Evolutionary conservation across 2,797 vertebrate species (phyloP).

Genomic region (Ammospiza maritima): DNA sequence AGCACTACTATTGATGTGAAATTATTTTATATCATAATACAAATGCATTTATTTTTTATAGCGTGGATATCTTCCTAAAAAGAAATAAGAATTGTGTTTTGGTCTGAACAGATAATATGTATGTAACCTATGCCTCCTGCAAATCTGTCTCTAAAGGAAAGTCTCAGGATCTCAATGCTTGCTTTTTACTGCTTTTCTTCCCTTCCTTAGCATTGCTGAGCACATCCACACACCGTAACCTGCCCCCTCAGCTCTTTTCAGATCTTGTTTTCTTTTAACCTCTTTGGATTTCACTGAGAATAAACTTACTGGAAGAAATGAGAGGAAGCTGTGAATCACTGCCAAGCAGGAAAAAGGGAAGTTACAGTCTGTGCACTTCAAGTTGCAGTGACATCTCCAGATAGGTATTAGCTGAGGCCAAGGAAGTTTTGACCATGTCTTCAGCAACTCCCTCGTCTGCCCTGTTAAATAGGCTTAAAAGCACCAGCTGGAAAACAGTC

Average conservation of each 20-base stretch:
- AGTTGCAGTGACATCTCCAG: background rate
- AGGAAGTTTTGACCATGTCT: background rate
- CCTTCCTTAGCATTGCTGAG: background rate
- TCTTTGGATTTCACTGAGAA: background rate
- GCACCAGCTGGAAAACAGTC: background rate
- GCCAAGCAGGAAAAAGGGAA: background rate
- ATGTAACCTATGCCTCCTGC: background rate
- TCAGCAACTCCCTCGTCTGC: background rate
- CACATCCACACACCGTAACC: background rate
- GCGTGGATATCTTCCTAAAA: background rate
- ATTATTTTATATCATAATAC: background rate
- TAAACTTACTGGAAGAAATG: background rate
- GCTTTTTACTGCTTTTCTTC: background rate
- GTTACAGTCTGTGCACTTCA: background rate
- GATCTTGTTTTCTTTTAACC: background rate
- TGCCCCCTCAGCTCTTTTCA: background rate
- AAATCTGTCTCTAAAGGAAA: background rate
- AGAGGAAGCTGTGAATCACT: background rate
- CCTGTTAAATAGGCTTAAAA: background rate
- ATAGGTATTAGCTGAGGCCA: background rate
- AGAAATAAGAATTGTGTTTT: background rate
- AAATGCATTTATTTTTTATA: background rate
- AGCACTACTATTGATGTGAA: background rate
- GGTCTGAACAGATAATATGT: background rate
- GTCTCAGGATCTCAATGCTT: background rate